phyloP scores from a whole-genome alignment of 2,113 vertebrate genomes.

The Anhinga rufa region DNA sequence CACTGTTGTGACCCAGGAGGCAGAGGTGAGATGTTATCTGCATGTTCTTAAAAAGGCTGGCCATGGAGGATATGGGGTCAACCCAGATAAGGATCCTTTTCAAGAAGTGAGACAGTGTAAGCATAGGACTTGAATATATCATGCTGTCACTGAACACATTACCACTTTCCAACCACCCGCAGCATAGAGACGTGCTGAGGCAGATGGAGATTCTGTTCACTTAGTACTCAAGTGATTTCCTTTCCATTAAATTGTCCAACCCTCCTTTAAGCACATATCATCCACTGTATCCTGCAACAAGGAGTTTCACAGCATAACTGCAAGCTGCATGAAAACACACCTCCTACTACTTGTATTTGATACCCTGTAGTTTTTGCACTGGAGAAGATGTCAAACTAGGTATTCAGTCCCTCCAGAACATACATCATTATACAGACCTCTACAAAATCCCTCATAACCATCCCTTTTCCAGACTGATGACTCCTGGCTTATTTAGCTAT shows the following conservation, averaged over 20 bases:
- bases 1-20: neutral
- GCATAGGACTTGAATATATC: accelerated
- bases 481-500: neutral
- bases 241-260: neutral
- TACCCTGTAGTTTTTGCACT: neutral
- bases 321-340: neutral
- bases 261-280: neutral
- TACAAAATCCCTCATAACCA: neutral
- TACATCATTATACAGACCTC: neutral
- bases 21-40: neutral
- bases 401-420: neutral
- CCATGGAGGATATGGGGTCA: neutral
- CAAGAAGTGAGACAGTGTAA: neutral
- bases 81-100: neutral
- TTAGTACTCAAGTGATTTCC: neutral
- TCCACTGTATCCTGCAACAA: neutral
- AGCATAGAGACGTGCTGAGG: neutral
- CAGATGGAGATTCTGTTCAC: neutral
- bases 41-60: neutral
- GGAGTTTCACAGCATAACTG: accelerated
- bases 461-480: neutral
- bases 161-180: neutral
- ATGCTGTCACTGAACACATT: neutral
- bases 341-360: neutral
- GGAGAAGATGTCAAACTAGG: neutral